Base-by-base conservation (phyloP, 2,888 invertebrate species). In the Glyphotaelius pellucidus region DNA sequence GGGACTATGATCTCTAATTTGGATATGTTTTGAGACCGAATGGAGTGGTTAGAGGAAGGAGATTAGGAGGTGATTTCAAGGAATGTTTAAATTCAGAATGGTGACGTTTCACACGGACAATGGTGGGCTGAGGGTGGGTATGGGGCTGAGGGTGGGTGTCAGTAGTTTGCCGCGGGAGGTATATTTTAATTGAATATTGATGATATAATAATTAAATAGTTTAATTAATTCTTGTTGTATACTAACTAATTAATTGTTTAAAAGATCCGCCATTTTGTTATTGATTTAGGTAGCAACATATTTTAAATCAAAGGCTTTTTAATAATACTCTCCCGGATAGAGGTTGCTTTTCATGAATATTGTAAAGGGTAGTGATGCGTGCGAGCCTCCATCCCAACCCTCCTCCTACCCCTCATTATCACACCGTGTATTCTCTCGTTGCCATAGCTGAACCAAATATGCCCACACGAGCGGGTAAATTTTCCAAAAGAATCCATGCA, bases 401-500 rank as follows among this genome's bases (percentile, higher is more conserved):
- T 67, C 67, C 67, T n/a, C 67, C 25, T 67, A 7, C 67, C 25
- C 25, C 25, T 67, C 67, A 67, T 67, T 67, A 67, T 67, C 67
- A 67, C 67, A 67, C 67, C n/a, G 67, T 67, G 67, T 67, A 67
- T 84, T 84, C 32, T 32, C 32, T 84, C 84, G 47, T 12, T 47
- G 42, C 47, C 19, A 25, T 35, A 67, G 19, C 67, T 67, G 47
- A 52, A 52, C 67, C 31, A 87, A 52, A 52, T 87, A 87, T 87
- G 47, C 47, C 87, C 30, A 47, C 87, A 47, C 47, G 47, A 30
- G 87, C 47, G 52, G 52, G 67, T 47, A 87, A 87, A 87, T 87
- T 67, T 47, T 87, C 87, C n/a, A 87, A 47, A 87, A 87, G 87
- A 87, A 87, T 87, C 87, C 87, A 14, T 87, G 87, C 87, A 87